Conservation (phyloP, 2,888 invertebrate genomes). For the Chymomyza caudatula region DNA sequence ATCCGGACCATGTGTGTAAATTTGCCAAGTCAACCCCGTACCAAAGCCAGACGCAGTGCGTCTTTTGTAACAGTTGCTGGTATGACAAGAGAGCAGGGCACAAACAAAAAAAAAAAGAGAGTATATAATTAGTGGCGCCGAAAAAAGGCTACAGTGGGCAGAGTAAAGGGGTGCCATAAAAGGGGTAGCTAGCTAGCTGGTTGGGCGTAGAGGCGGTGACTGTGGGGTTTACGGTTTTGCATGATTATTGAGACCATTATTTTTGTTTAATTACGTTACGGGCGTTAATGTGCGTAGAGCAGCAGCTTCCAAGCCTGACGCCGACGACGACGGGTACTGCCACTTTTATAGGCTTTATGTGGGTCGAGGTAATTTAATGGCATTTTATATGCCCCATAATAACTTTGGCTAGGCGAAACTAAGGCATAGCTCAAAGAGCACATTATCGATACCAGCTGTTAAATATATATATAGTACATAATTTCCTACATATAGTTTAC, state of each 20-base stretch:
- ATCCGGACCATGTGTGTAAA: conserved; percentile 32
- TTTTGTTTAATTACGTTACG: conserved; percentile 73
- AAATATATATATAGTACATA: too few species aligned
- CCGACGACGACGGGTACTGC: not conserved
- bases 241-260: conserved; percentile 71
- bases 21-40: not conserved
- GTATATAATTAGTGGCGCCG: conserved; percentile 47
- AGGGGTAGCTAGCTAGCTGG: not conserved
- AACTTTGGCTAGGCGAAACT: not conserved
- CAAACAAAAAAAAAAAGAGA: conserved; percentile 6
- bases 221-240: conserved; percentile 51
- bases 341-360: not conserved
- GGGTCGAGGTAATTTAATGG: not conserved
- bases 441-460: too few species aligned
- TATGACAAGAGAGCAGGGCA: conserved; percentile 4
- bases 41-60: not conserved
- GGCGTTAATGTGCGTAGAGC: conserved; percentile 65
- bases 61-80: conserved; percentile 24
- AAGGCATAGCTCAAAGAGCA: not conserved
- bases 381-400: not conserved
- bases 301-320: conserved; percentile 20
- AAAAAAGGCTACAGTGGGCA: conserved; percentile 9
- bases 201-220: not conserved
- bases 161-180: not conserved
- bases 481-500: too few species aligned